A percentile compares a stretch with the other conserved stretches of the same genome.
phyloP scores from a whole-genome alignment of 64 coral and sea anemone genomes.

The Porites lutea region DNA sequence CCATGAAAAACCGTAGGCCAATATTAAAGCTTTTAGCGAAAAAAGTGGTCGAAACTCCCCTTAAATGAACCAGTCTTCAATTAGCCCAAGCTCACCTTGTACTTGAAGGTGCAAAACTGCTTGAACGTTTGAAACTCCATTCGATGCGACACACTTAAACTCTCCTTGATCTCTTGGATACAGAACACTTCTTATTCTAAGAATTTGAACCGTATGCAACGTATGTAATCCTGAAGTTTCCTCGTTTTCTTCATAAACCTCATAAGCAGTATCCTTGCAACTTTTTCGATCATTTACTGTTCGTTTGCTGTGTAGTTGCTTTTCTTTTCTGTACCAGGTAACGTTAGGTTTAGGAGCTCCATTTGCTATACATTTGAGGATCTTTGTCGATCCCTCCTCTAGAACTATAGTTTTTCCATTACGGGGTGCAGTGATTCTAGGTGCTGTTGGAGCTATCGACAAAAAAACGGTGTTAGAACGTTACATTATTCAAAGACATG shows the following conservation, averaged over 20 bases:
- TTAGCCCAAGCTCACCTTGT: neutral
- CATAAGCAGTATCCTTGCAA: neutral
- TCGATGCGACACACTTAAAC: constrained; percentile 27
- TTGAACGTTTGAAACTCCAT: neutral
- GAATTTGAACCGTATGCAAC: neutral
- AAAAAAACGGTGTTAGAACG: neutral
- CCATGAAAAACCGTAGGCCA: no score
- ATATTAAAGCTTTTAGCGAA: no score
- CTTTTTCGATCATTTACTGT: neutral
- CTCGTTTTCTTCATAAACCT: neutral
- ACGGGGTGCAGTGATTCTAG: neutral
- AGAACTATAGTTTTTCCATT: neutral
- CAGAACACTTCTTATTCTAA: constrained; percentile 13
- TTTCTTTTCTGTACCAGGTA: constrained; percentile 42
- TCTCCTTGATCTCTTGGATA: constrained; percentile 38
- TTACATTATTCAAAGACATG: neutral
- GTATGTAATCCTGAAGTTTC: neutral
- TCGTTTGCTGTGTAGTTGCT: neutral
- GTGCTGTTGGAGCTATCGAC: neutral
- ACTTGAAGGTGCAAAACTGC: neutral
- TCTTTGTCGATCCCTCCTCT: neutral
- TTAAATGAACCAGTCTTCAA: no score
- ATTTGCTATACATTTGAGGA: constrained; percentile 23
- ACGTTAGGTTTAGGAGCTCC: neutral
- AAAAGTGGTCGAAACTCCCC: no score